These are phyloP conservation scores for Aphrophora alni DNA, from an alignment of 2,888 invertebrate genomes.

Conservation along the genomic window DNA sequence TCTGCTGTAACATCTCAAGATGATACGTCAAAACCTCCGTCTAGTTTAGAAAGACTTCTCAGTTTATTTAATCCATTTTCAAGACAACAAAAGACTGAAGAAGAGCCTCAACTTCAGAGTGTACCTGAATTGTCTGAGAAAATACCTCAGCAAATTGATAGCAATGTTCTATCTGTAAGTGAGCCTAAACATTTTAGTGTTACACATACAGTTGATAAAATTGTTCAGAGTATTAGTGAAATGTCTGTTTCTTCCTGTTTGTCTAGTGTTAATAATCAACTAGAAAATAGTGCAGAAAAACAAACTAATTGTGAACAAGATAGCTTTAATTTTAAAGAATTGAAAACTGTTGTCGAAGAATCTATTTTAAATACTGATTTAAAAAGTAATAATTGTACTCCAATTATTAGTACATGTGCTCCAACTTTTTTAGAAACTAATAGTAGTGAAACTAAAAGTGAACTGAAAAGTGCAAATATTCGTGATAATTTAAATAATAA, in stretches of 20 bases:
- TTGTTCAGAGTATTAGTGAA: constrained; percentile 1
- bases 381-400: constrained; percentile 19
- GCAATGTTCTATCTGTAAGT: neutral
- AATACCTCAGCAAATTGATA: neutral
- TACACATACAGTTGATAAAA: neutral
- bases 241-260: constrained; percentile 10
- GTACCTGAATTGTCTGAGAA: constrained; percentile 29
- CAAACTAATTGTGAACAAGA: constrained; percentile 1
- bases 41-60: constrained; percentile 69
- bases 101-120: constrained; percentile 25
- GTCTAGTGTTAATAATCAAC: constrained; percentile 2
- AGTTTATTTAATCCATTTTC: constrained; percentile 66
- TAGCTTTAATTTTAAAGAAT: constrained; percentile 17
- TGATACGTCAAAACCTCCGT: constrained; percentile 60
- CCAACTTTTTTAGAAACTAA: neutral
- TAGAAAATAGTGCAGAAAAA: constrained; percentile 9
- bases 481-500: constrained; percentile 22
- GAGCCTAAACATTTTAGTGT: constrained; percentile 6
- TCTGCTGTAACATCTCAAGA: constrained; percentile 59
- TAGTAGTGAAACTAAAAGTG: constrained; percentile 23
- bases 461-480: constrained; percentile 29
- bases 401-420: neutral
- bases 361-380: constrained; percentile 19
- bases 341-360: neutral
- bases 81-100: constrained; percentile 28